Conservation (phyloP, 1,140 invertebrate species). For the Diorhabda carinulata region DNA sequence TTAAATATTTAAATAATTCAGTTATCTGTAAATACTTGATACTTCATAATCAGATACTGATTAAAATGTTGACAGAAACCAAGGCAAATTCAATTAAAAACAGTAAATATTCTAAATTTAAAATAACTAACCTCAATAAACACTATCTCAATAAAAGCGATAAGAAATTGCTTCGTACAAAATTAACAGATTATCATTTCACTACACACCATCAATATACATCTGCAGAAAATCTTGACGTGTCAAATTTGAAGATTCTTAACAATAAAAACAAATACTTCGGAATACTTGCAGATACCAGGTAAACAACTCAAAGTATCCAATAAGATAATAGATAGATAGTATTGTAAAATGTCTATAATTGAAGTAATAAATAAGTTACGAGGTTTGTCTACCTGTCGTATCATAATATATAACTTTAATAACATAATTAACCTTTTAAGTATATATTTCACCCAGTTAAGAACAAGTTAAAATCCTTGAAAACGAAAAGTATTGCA, state of each 20-base stretch:
- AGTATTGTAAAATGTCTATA: neutral
- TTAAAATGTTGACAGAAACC: no score
- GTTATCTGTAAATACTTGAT: no score
- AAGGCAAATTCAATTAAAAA: no score
- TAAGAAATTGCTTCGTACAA: no score
- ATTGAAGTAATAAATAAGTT: no score
- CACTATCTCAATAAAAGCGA: no score
- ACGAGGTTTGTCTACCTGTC: neutral
- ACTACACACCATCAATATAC: neutral
- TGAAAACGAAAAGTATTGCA: conserved; percentile 6
- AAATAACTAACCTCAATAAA: no score
- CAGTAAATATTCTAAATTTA: no score
- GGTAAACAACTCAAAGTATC: neutral
- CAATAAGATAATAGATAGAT: neutral
- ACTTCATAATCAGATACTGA: no score
- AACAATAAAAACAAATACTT: conserved; percentile 1
- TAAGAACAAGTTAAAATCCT: conserved; percentile 5
- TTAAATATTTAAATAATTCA: no score
- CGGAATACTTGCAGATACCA: neutral
- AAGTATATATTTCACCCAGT: neutral
- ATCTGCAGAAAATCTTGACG: conserved; percentile 2
- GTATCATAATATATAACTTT: neutral
- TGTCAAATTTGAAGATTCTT: neutral
- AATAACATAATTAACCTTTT: conserved; percentile 3
- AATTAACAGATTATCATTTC: no score